Conservation (phyloP, 1,140 invertebrate genomes). For the Hirudo medicinalis region DNA sequence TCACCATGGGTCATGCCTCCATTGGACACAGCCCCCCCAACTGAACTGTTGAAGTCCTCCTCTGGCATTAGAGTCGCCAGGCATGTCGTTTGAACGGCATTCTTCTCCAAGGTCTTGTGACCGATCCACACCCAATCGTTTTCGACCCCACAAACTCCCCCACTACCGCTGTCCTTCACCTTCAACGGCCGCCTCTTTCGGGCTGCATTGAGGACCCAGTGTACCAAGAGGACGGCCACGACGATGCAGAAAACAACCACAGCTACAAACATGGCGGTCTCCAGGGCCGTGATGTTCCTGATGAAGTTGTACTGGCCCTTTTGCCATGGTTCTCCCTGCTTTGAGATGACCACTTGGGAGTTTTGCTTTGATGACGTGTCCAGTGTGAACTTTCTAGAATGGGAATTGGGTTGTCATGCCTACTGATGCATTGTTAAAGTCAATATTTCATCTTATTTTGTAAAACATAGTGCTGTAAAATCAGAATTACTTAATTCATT, state of each 20-base stretch:
- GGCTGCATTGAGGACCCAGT: slow-evolving; percentile 83
- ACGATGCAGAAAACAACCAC: slow-evolving; percentile 83
- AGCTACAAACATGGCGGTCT: slow-evolving; percentile 88
- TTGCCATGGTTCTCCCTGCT: not conserved
- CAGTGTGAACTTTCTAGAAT: not conserved
- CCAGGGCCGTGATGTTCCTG: slow-evolving; percentile 57
- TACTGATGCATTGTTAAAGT: no score
- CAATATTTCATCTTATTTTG: no score
- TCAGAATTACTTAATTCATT: not conserved
- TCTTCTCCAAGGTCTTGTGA: slow-evolving; percentile 67
- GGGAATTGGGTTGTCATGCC: not conserved
- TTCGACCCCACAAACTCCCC: slow-evolving; percentile 52
- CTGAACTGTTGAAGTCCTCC: slow-evolving; percentile 41
- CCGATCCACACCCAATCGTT: slow-evolving; percentile 97
- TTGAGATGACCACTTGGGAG: not conserved
- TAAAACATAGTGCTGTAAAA: no score
- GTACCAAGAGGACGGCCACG: slow-evolving; percentile 83
- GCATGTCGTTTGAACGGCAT: slow-evolving; percentile 36
- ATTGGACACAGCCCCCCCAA: slow-evolving; percentile 20
- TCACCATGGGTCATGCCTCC: slow-evolving; percentile 25
- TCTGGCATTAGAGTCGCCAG: slow-evolving; percentile 37
- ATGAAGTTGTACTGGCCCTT: not conserved
- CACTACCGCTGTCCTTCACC: slow-evolving; percentile 39
- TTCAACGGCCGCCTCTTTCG: slow-evolving; percentile 37
- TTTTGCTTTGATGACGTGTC: not conserved